Evolutionary conservation across 2,797 vertebrate genomes (phyloP).

Genomic region (Synaphobranchus kaupii): DNA sequence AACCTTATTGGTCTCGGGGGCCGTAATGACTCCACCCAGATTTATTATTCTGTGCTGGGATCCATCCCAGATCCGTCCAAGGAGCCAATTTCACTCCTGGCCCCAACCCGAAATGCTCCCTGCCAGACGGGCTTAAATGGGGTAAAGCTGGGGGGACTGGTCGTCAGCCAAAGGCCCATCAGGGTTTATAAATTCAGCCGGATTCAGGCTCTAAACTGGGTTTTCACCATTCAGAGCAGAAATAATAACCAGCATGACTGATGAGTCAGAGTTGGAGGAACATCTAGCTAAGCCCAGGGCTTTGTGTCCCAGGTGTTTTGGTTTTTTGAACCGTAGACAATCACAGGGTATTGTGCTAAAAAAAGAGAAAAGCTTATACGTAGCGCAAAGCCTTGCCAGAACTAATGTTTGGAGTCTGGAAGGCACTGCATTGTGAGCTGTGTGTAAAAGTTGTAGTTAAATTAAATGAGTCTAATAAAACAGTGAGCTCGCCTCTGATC

Average conservation of each 20-base stretch:
- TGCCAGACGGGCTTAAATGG: slow-evolving; percentile 16
- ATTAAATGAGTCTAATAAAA: background rate
- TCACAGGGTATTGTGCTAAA: background rate
- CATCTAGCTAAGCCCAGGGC: slow-evolving; percentile 35
- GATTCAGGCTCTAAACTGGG: background rate
- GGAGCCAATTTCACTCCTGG: background rate
- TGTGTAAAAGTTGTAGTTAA: background rate
- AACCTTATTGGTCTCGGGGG: background rate
- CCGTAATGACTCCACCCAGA: background rate
- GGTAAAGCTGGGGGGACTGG: background rate
- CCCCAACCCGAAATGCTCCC: background rate
- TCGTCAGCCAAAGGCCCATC: background rate
- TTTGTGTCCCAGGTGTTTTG: slow-evolving; percentile 11
- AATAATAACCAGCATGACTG: slow-evolving; percentile 42
- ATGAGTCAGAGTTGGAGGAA: background rate
- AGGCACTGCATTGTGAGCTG: background rate
- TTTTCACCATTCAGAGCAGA: background rate
- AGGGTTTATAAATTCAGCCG: background rate
- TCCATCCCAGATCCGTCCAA: background rate
- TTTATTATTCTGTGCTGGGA: background rate
- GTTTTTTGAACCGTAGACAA: background rate
- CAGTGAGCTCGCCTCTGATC: background rate
- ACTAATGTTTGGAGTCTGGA: background rate
- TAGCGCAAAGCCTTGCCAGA: background rate
- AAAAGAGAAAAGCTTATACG: background rate